Conservation (phyloP, 2,797 vertebrate genomes). For the Gymnothorax javanicus region DNA sequence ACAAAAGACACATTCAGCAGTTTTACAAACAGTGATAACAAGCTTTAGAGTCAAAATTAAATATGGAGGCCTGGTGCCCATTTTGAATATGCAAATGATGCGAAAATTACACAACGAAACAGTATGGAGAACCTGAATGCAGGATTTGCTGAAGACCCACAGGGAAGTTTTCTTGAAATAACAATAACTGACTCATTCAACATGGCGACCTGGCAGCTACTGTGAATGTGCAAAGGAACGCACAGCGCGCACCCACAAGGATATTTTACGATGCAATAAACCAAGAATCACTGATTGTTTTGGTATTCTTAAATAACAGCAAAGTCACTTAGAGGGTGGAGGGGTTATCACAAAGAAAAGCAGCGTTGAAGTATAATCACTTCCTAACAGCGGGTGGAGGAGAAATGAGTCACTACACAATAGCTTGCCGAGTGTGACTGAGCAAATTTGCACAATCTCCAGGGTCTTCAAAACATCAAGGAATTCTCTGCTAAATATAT, state of each 20-base stretch:
- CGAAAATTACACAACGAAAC: too few species aligned
- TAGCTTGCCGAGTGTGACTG: not conserved
- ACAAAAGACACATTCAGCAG: too few species aligned
- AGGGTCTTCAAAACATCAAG: not conserved
- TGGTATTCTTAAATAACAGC: constrained; percentile 1
- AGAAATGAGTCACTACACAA: not conserved
- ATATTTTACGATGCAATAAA: not conserved
- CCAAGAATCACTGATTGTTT: not conserved
- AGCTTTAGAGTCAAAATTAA: not conserved
- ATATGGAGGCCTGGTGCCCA: not conserved
- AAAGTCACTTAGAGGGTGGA: constrained; percentile 9
- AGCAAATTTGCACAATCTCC: not conserved
- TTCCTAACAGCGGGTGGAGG: not conserved
- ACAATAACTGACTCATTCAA: not conserved
- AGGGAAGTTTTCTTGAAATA: too few species aligned
- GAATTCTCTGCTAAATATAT: not conserved
- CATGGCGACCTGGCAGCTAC: not conserved
- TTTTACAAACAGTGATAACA: not conserved
- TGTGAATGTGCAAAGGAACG: not conserved
- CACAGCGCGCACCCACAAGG: not conserved
- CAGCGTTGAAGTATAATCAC: not conserved
- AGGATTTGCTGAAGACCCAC: too few species aligned
- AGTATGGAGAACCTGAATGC: too few species aligned
- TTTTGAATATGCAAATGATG: not conserved
- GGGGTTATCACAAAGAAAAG: constrained; percentile 6